Conservation (phyloP, 92 coral and sea anemone species). For the Zoanthus solanderi region DNA sequence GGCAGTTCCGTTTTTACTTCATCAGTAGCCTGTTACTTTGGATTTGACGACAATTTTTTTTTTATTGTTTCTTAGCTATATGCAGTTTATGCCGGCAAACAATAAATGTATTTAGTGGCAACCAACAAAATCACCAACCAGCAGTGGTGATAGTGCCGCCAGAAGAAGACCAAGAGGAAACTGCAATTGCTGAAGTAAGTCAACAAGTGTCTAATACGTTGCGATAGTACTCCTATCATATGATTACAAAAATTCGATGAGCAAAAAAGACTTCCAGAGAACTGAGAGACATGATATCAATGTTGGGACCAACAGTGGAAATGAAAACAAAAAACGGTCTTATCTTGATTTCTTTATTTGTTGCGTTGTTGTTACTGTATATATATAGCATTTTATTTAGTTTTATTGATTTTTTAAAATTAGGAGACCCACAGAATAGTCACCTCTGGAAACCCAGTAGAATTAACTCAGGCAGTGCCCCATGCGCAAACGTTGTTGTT, state of each 20-base stretch:
- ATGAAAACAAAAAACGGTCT: neutral
- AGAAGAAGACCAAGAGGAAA: slow-evolving; percentile 3
- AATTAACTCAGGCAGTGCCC: too few relatives aligned
- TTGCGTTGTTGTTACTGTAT: too few relatives aligned
- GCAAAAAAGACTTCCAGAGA: neutral
- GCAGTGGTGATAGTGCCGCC: neutral
- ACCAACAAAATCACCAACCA: neutral
- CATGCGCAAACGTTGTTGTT: too few relatives aligned
- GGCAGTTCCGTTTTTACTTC: neutral
- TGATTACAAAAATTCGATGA: neutral
- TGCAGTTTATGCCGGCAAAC: neutral
- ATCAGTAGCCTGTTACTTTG: neutral
- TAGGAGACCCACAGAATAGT: too few relatives aligned
- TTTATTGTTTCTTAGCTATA: neutral
- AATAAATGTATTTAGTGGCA: neutral
- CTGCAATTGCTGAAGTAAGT: neutral
- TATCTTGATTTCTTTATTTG: too few relatives aligned
- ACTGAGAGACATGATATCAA: neutral
- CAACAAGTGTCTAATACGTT: neutral
- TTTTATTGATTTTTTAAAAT: too few relatives aligned
- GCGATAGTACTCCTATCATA: neutral
- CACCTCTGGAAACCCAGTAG: too few relatives aligned
- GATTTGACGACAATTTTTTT: neutral
- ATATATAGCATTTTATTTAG: too few relatives aligned
- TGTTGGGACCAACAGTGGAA: neutral